These are phyloP conservation scores for Lamproptera curius DNA, from an alignment of 2,888 invertebrate species.

Conservation along the genomic window DNA sequence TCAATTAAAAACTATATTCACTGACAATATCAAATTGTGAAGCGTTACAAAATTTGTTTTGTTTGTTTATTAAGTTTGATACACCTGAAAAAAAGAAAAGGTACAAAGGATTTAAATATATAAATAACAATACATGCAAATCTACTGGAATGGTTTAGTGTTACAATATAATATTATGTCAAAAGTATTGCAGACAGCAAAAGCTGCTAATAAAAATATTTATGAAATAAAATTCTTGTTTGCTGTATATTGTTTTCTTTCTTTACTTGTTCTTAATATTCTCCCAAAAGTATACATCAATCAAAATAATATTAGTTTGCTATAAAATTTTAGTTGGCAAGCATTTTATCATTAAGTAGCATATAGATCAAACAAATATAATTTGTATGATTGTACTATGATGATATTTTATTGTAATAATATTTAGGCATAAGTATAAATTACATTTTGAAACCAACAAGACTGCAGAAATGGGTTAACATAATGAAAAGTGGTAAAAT, in stretches of 20 bases:
- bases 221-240: neutral
- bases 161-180: neutral
- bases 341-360: too few species aligned
- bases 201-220: neutral
- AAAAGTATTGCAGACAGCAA: neutral
- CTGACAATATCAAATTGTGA: slow-evolving; percentile 3
- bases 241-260: neutral
- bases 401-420: too few species aligned
- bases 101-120: too few species aligned
- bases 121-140: too few species aligned
- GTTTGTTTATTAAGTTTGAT: neutral
- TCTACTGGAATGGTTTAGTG: slow-evolving; percentile 10
- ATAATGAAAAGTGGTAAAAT: too few species aligned
- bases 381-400: too few species aligned
- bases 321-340: too few species aligned
- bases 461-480: too few species aligned
- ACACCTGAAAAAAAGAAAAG: neutral
- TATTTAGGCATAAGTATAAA: neutral
- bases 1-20: neutral
- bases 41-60: neutral
- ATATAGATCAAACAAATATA: too few species aligned
- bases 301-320: too few species aligned
- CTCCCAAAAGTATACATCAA: too few species aligned
- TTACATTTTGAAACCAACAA: neutral
- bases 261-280: too few species aligned